A percentile compares a stretch with the other conserved stretches of the same genome.
Evolutionary conservation across 2,888 invertebrate genomes (phyloP).

Genomic region (Teinopalpus imperialis): DNA sequence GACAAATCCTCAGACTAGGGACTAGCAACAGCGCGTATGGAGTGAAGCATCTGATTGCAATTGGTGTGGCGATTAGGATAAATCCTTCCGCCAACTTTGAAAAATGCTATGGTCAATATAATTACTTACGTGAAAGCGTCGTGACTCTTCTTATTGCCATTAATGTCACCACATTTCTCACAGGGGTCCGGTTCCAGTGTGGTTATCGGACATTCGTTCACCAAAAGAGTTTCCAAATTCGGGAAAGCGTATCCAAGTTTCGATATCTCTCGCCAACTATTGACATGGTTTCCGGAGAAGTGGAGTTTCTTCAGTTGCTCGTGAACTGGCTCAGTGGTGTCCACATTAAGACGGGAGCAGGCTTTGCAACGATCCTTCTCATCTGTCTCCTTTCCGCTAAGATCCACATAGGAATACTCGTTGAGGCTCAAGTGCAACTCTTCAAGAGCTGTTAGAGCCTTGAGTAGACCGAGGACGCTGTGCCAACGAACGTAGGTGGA

Average conservation of each 20-base stretch:
- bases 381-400: conserved; percentile 74
- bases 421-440: conserved; percentile 97
- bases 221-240: conserved; percentile 90
- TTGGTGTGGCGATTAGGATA: no score
- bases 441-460: conserved; percentile 89
- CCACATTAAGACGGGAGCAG: conserved; percentile 60
- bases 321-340: conserved; percentile 78
- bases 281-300: conserved; percentile 94
- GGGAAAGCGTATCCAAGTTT: conserved; percentile 94
- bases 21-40: no score
- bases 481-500: conserved; percentile 94
- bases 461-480: conserved; percentile 88
- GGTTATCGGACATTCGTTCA: conserved; percentile 92
- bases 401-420: conserved; percentile 89
- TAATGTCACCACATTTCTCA: conserved; percentile 73
- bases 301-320: conserved; percentile 89
- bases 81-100: no score
- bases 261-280: conserved; percentile 91
- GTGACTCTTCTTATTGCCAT: conserved; percentile 81
- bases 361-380: conserved; percentile 65
- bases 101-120: no score
- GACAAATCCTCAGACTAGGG: no score
- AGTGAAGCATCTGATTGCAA: no score
- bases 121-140: conserved; percentile 81
- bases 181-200: conserved; percentile 83